phyloP scores from a whole-genome alignment of 2,888 invertebrate genomes.

The Rhyacophila evoluta region DNA sequence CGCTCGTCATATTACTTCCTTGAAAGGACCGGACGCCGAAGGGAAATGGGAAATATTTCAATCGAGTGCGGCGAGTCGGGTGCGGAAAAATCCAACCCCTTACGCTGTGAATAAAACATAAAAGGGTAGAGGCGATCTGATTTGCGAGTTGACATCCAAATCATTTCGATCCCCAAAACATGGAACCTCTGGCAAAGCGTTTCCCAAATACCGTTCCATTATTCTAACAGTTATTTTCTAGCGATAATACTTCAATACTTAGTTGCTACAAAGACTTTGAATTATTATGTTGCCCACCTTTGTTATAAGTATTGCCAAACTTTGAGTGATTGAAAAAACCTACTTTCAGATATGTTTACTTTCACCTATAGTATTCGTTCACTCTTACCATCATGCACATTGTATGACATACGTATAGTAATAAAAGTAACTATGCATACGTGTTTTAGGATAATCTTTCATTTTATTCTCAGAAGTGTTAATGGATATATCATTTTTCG shows the following conservation, averaged over 20 bases:
- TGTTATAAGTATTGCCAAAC: background rate
- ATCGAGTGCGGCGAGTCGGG: background rate
- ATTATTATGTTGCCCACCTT: background rate
- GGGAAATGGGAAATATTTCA: slow-evolving; percentile 23
- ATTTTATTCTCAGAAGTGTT: too few species aligned
- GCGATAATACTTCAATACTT: background rate
- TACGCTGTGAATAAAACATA: slow-evolving; percentile 22
- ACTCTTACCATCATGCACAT: too few species aligned
- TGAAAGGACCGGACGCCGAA: background rate
- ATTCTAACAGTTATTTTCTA: background rate
- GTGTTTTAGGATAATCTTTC: too few species aligned
- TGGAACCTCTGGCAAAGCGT: background rate
- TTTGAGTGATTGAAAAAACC: background rate
- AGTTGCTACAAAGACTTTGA: background rate
- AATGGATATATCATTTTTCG: too few species aligned
- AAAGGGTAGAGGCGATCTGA: slow-evolving; percentile 18
- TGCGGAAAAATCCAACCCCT: slow-evolving; percentile 11
- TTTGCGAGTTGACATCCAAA: slow-evolving; percentile 22
- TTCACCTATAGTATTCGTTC: too few species aligned
- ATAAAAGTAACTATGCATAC: too few species aligned
- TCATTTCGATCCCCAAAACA: background rate
- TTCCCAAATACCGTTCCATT: background rate
- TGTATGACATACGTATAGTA: too few species aligned
- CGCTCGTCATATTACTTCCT: slow-evolving; percentile 10
- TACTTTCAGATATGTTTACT: too few species aligned